Evolutionary conservation across 2,797 vertebrate genomes (phyloP).

Genomic region (Lagodon rhomboides): DNA sequence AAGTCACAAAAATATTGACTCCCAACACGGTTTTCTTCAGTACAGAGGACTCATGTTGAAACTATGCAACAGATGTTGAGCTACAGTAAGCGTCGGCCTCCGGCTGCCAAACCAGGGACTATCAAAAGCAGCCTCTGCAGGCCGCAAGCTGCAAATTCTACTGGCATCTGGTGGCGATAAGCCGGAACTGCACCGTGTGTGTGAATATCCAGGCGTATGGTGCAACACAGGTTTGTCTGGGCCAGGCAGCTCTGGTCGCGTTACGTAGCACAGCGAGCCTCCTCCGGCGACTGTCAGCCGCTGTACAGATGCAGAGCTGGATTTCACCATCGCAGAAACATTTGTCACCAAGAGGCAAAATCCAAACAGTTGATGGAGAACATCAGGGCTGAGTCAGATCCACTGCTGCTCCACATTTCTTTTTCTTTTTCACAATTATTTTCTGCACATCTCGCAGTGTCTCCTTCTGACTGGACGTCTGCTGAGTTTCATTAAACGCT

Average conservation of each 20-base stretch:
- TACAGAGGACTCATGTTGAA: slow-evolving; percentile 1
- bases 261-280: not conserved
- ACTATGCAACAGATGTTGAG: slow-evolving; percentile 39
- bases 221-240: slow-evolving; percentile 23
- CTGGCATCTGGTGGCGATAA: slow-evolving; percentile 82
- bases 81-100: slow-evolving; percentile 7
- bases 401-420: slow-evolving; percentile 3
- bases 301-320: slow-evolving; percentile 38
- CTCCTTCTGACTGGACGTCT: slow-evolving; percentile 29
- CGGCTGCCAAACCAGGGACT: slow-evolving; percentile 24
- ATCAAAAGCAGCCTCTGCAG: slow-evolving; percentile 8
- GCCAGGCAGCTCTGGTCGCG: slow-evolving; percentile 24
- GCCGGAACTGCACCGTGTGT: slow-evolving; percentile 56
- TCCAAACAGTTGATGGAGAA: slow-evolving; percentile 46
- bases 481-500: slow-evolving; percentile 35
- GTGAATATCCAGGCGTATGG: slow-evolving; percentile 4
- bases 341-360: slow-evolving; percentile 47
- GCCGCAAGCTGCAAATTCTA: slow-evolving; percentile 39
- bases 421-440: not conserved
- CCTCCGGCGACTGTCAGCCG: slow-evolving; percentile 1
- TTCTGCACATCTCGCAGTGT: slow-evolving; percentile 3
- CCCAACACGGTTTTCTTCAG: slow-evolving; percentile 4
- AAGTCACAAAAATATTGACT: not conserved
- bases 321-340: slow-evolving; percentile 36
- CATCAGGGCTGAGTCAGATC: slow-evolving; percentile 36